These are phyloP conservation scores for Xiphorhynchus elegans DNA, from an alignment of 2,113 vertebrate genomes.

Conservation along the genomic window DNA sequence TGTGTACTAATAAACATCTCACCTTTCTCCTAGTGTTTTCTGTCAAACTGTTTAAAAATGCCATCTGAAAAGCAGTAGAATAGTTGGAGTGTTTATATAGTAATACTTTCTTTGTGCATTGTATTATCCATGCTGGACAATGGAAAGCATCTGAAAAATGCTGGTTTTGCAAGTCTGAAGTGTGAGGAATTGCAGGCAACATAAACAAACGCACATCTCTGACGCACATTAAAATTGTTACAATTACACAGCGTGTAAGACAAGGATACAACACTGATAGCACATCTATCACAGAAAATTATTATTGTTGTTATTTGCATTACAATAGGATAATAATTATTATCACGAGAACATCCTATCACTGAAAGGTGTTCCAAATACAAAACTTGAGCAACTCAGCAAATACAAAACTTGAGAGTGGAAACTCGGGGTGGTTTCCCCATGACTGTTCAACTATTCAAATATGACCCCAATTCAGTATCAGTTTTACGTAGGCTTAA, in stretches of 20 bases:
- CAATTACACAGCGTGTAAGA: background rate
- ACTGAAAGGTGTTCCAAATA: background rate
- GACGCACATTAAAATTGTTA: background rate
- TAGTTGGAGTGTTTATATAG: constrained; percentile 45
- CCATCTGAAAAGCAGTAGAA: constrained; percentile 28
- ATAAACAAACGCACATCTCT: background rate
- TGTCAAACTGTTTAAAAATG: constrained; percentile 65
- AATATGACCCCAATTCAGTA: background rate
- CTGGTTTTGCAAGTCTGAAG: constrained; percentile 15
- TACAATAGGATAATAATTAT: background rate
- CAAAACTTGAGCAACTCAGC: background rate
- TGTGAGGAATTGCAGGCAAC: constrained; percentile 10
- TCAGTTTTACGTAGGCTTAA: background rate
- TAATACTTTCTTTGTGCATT: constrained; percentile 3
- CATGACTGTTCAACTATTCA: background rate
- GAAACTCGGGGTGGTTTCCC: background rate
- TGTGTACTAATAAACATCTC: background rate
- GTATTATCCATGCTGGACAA: constrained; percentile 35
- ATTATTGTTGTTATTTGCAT: background rate
- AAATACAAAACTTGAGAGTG: background rate
- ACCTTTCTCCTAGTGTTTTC: constrained; percentile 11
- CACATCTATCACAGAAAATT: background rate
- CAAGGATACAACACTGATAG: background rate
- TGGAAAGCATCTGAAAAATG: constrained; percentile 67
- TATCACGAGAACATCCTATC: background rate